Evolutionary conservation across 2,797 vertebrate genomes (phyloP).

Genomic region (Typhlichthys subterraneus): DNA sequence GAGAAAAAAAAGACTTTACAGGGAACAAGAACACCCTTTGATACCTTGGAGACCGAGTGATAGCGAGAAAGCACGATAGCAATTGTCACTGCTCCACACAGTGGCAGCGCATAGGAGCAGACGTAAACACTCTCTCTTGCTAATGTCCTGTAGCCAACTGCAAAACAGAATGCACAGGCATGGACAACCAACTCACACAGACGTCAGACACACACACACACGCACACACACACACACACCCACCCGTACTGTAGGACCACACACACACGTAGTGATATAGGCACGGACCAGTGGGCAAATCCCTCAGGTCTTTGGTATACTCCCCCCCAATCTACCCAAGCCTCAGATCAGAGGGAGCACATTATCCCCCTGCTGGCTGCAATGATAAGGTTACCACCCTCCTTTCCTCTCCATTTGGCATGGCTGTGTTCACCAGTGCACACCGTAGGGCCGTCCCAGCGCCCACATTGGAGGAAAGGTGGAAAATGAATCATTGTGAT

Average conservation of each 20-base stretch:
- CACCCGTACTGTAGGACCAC: neutral
- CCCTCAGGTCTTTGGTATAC: constrained; percentile 42
- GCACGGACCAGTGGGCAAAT: constrained; percentile 41
- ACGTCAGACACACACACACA: neutral
- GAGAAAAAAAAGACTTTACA: neutral
- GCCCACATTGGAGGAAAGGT: constrained; percentile 7
- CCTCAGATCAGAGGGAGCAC: constrained; percentile 54
- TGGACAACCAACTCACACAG: constrained; percentile 28
- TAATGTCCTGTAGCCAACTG: constrained; percentile 49
- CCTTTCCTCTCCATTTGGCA: constrained; percentile 55
- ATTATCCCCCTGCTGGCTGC: constrained; percentile 69
- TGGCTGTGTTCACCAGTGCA: constrained; percentile 39
- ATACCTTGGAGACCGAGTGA: neutral
- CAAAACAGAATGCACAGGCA: constrained; percentile 50
- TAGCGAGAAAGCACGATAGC: neutral
- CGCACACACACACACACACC: neutral
- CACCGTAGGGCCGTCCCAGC: constrained; percentile 20
- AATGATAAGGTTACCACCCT: constrained; percentile 66
- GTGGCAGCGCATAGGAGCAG: constrained; percentile 31
- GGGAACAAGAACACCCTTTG: neutral
- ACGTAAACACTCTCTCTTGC: constrained; percentile 21
- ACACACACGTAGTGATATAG: neutral
- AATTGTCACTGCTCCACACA: constrained; percentile 18
- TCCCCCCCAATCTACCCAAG: constrained; percentile 35
- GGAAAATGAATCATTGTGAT: constrained; percentile 7